These are phyloP conservation scores for Alca torda DNA, from an alignment of 2,797 vertebrate genomes.

Conservation along the genomic window DNA sequence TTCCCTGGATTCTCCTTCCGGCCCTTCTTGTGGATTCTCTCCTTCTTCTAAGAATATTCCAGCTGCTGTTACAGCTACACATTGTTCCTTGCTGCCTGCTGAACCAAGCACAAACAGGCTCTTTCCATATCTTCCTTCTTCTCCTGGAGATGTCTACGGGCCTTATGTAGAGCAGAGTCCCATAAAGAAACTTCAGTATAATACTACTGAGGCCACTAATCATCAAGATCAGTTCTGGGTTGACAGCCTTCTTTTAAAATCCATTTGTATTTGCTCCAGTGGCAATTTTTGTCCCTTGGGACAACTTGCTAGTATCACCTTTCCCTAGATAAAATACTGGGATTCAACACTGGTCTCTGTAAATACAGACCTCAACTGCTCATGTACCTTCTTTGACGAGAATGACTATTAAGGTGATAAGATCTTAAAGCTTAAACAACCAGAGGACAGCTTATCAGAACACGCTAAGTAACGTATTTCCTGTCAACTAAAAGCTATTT, in stretches of 20 bases:
- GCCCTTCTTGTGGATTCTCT: not conserved
- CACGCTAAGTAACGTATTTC: conserved; percentile 11
- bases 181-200: not conserved
- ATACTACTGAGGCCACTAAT: not conserved
- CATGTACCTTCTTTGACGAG: not conserved
- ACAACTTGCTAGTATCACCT: not conserved
- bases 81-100: not conserved
- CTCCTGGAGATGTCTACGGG: not conserved
- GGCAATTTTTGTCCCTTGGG: not conserved
- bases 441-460: conserved; percentile 40
- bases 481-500: conserved; percentile 25
- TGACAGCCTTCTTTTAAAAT: not conserved
- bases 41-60: not conserved
- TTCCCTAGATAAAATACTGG: not conserved
- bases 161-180: not conserved
- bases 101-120: not conserved
- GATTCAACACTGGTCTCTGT: not conserved
- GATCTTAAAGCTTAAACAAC: conserved; percentile 38
- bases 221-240: not conserved
- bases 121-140: not conserved
- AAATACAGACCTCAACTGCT: not conserved
- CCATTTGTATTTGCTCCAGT: not conserved
- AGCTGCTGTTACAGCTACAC: not conserved
- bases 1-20: too few species aligned
- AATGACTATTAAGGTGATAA: conserved; percentile 30